Conservation (phyloP, 2,888 invertebrate genomes). For the Drosophila paramelanica region DNA sequence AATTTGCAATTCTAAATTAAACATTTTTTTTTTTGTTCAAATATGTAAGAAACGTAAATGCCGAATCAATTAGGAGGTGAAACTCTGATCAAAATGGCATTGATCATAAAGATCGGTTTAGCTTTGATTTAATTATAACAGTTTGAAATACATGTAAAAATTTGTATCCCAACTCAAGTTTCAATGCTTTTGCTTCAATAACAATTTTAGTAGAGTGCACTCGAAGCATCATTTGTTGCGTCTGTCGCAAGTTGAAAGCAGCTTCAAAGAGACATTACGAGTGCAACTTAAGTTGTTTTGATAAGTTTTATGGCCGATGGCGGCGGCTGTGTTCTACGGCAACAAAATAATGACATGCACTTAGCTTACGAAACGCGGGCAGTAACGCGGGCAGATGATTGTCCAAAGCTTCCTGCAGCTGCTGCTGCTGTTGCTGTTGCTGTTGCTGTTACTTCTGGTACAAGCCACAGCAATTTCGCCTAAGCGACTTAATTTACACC, state of each 20-base stretch:
- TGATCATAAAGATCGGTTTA: no score
- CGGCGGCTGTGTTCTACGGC: conserved; percentile 48
- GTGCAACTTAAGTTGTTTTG: conserved; percentile 54
- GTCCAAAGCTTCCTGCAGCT: conserved; percentile 32
- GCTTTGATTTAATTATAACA: no score
- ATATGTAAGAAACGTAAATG: no score
- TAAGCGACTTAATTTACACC: conserved; percentile 79
- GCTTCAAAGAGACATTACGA: conserved; percentile 19
- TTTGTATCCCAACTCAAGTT: background rate
- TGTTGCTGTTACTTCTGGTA: conserved; percentile 1
- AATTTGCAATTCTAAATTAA: no score
- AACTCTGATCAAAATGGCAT: no score
- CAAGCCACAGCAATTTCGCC: conserved; percentile 53
- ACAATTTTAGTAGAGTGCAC: background rate
- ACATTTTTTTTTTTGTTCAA: no score
- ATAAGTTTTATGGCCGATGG: conserved; percentile 66
- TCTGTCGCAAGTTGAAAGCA: conserved; percentile 22
- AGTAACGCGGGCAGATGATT: conserved; percentile 29
- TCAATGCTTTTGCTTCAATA: conserved; percentile 14
- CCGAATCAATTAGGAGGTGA: no score
- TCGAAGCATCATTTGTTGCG: conserved; percentile 12
- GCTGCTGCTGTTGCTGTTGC: conserved; percentile 5
- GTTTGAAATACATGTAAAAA: no score
- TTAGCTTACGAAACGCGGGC: conserved; percentile 53
- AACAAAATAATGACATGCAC: conserved; percentile 71